Base-by-base conservation (phyloP, 1,140 invertebrate genomes). In the Anthonomus grandis region DNA sequence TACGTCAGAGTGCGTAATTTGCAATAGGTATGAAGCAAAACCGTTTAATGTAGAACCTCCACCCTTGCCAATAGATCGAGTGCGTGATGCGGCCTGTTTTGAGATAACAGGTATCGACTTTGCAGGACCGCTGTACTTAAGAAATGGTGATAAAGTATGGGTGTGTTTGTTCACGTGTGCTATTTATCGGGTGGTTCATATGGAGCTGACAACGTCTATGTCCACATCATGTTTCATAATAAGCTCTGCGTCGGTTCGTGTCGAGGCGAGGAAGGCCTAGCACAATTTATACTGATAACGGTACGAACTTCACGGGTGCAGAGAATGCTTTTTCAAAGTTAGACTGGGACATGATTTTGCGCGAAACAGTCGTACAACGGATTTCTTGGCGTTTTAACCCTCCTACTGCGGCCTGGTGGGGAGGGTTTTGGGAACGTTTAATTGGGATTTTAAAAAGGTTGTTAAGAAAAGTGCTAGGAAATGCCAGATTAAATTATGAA, bases 261-360 rank as follows among this genome's bases (percentile, higher is more conserved):
- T n/a, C n/a, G n/a, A n/a, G n/a, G n/a, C n/a, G n/a, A n/a, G n/a
- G n/a, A n/a, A n/a, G n/a, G n/a, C n/a, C n/a, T n/a, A n/a, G n/a
- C n/a, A n/a, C n/a, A n/a, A n/a, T 6, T 2, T 74, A 50, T 57
- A 71, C 60, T 25, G 72, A 77, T 50, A 75, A 77, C 50, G 75
- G 68, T 0, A 70, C 60, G 10, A 45, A 23, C 21, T 45, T 45
- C 48, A 45, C 42, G 12, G 64, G 66, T 8, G 49, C 63, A 12
- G 41, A 60, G 15, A 73, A 72, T 48, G 12, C 15, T 24, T 64
- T 72, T 12, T 48, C 47, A 44, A 53, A 50, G n/a, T 10, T 73
- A 10, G 62, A 75, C 58, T 62, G 34, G 44, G 36, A 45, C 9
- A n/a, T n/a, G n/a, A n/a, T n/a, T n/a, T n/a, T n/a, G n/a, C n/a